Evolutionary conservation across 2,797 vertebrate species (phyloP).

Genomic region (Alcedo quadribrachys): DNA sequence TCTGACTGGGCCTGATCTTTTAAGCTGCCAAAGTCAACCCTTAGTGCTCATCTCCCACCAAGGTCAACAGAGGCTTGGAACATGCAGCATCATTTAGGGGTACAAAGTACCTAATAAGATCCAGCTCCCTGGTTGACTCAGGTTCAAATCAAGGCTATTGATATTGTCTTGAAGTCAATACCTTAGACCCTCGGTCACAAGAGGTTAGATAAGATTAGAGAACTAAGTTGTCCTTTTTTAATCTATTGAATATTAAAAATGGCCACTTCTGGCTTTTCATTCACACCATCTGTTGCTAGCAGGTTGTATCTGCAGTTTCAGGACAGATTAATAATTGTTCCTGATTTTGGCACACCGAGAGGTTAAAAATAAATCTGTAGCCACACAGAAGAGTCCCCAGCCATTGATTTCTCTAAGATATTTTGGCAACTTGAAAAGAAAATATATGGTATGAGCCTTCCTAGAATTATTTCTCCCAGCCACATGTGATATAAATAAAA

Average conservation of each 20-base stretch:
- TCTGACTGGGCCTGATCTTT: not conserved
- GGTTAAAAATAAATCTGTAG: constrained; percentile 59
- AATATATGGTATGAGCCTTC: constrained; percentile 28
- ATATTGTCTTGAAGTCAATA: constrained; percentile 53
- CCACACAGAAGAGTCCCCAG: not conserved
- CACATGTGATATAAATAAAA: constrained; percentile 67
- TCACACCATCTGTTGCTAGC: constrained; percentile 67
- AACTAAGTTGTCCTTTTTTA: constrained; percentile 42
- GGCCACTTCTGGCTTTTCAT: constrained; percentile 53
- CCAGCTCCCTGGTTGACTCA: not conserved
- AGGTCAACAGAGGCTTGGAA: not conserved
- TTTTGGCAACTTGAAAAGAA: constrained; percentile 53
- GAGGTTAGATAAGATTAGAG: constrained; percentile 67
- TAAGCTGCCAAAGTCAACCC: fast-evolving
- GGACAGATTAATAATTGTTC: constrained; percentile 52
- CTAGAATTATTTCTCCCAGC: constrained; percentile 32
- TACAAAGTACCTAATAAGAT: not conserved
- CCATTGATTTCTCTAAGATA: constrained; percentile 39
- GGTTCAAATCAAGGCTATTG: constrained; percentile 36
- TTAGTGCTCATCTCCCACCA: not conserved
- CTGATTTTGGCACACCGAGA: constrained; percentile 9
- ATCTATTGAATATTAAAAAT: constrained; percentile 71
- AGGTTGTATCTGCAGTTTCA: constrained; percentile 61
- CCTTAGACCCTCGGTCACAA: constrained; percentile 22
- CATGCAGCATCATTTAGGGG: not conserved